Evolutionary conservation across 2,113 vertebrate genomes (phyloP), one percentile per base, ranked within the genome.

Genomic region (Mustelus asterias): DNA sequence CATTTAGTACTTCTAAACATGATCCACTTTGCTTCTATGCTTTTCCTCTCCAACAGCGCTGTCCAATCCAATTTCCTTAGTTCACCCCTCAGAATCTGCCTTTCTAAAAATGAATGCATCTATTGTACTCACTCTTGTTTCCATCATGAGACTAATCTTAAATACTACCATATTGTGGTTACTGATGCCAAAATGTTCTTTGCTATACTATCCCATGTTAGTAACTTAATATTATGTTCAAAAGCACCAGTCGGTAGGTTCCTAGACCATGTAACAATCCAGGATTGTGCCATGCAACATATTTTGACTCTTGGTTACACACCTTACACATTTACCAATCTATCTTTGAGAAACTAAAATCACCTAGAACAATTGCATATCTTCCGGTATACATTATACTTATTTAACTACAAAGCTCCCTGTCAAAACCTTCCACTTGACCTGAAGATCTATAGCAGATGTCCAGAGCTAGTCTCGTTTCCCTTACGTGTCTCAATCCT

Each of bases 31-130:
- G 89, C 60, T 93, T 65, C 89, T 93, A 63, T 93, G 89, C 33
- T 93, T 93, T 67, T 37, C 60, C 60, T n/a, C 89, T 93, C 89
- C 60, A 93, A 67, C 60, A 37, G 60, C n/a, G 33, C 60, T 93
- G 89, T 93, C 89, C 89, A 65, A 63, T 65, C 20, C 60, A 93
- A 93, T 93, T 93, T 93, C 89, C 58, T 93, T 93, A 93, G n/a
- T 33, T 92, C 29, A 37, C 60, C 60, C 89, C 60, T 37, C 60
- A 93, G 33, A 93, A 93, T n/a, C 60, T 93, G 33, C n/a, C 29
- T 63, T 92, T 92, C 88, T 63, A n/a, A 90, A 22, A n/a, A n/a
- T 93, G 89, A 93, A 93, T 93, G 89, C 89, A 93, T 93, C 89
- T 93, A 93, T 93, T 93, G 89, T 93, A 67, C 60, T 93, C 60